phyloP scores from a whole-genome alignment of 92 coral and sea anemone genomes.

The Actinostola sp. region DNA sequence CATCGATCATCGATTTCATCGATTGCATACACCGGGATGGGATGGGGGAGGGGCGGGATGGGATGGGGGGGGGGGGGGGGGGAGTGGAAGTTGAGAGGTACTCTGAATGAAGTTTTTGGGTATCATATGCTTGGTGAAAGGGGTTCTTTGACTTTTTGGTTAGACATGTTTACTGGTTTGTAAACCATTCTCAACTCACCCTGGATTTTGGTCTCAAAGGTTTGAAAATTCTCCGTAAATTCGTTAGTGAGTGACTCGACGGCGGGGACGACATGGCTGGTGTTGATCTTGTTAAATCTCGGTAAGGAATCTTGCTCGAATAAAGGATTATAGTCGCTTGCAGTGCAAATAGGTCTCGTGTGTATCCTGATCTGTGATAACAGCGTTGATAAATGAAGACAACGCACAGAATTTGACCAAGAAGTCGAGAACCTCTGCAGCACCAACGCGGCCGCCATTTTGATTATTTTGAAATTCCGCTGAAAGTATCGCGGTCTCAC shows the following conservation, averaged over 20 bases:
- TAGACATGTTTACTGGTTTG: too few relatives aligned
- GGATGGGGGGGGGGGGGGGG: too few relatives aligned
- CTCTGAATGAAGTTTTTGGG: too few relatives aligned
- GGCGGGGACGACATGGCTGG: constrained; percentile 68
- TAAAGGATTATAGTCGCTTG: constrained; percentile 73
- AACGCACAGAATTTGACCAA: constrained; percentile 72
- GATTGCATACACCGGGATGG: too few relatives aligned
- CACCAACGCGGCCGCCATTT: constrained; percentile 66
- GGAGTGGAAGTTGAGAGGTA: too few relatives aligned
- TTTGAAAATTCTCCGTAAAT: constrained; percentile 57
- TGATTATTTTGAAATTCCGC: constrained; percentile 12
- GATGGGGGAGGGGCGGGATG: too few relatives aligned
- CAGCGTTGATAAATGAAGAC: constrained; percentile 77
- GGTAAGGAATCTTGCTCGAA: constrained; percentile 70
- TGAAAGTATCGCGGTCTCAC: constrained; percentile 2
- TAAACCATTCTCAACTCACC: constrained; percentile 37
- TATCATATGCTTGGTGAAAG: too few relatives aligned
- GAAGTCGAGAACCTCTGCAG: constrained; percentile 42
- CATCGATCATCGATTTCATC: too few relatives aligned
- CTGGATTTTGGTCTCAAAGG: constrained; percentile 56
- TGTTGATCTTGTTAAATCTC: constrained; percentile 54
- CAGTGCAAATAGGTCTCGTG: constrained; percentile 69
- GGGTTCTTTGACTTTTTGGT: neutral
- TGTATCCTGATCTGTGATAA: constrained; percentile 63
- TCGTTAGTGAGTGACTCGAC: constrained; percentile 43